phyloP scores from a whole-genome alignment of 2,797 vertebrate species.

The Parambassis ranga region DNA sequence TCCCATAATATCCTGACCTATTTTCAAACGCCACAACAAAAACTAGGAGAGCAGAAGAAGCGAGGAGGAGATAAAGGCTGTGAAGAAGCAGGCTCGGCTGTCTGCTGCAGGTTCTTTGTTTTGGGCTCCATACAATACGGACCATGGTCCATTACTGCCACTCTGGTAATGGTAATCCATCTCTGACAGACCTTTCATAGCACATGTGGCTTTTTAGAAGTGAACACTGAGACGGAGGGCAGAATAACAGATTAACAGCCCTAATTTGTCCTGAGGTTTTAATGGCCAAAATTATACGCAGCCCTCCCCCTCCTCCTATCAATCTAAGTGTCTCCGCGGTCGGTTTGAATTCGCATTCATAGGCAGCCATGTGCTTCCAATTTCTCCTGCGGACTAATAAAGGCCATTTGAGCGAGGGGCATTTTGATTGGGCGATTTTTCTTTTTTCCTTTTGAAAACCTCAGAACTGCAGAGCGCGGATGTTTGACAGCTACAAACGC shows the following conservation, averaged over 20 bases:
- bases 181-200: slow-evolving; percentile 58
- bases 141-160: slow-evolving; percentile 37
- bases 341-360: slow-evolving; percentile 65
- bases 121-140: neutral
- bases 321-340: slow-evolving; percentile 72
- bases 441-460: slow-evolving; percentile 41
- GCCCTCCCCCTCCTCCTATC: slow-evolving; percentile 67
- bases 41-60: slow-evolving; percentile 1
- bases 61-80: slow-evolving; percentile 10
- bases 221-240: slow-evolving; percentile 56
- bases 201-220: slow-evolving; percentile 39
- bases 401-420: slow-evolving; percentile 65
- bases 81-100: neutral
- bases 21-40: slow-evolving; percentile 43
- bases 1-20: slow-evolving; percentile 53
- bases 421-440: slow-evolving; percentile 63
- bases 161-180: slow-evolving; percentile 37
- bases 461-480: slow-evolving; percentile 53
- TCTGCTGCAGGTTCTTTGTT: slow-evolving; percentile 18
- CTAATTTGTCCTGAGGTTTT: slow-evolving; percentile 81
- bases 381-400: slow-evolving; percentile 71
- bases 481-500: slow-evolving; percentile 78
- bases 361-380: slow-evolving; percentile 77
- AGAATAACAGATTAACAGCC: slow-evolving; percentile 80
- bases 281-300: slow-evolving; percentile 71